Base-by-base conservation (phyloP, 1,140 invertebrate genomes). In the Apolygus lucorum region DNA sequence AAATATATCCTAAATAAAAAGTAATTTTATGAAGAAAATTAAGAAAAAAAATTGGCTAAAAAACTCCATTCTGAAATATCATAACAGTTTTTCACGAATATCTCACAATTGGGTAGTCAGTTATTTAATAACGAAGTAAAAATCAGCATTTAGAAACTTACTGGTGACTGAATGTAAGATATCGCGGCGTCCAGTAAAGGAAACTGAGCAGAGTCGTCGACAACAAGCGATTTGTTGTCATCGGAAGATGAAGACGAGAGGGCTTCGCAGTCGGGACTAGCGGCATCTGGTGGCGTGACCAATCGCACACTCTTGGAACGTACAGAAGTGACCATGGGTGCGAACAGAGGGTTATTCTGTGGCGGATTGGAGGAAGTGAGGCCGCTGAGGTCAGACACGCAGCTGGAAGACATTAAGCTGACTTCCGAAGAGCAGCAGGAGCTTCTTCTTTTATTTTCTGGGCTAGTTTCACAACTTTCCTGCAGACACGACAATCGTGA, bases 131-230 rank as follows among this genome's bases (percentile, higher is more conserved):
- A n/a, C n/a, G n/a, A n/a, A n/a, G n/a, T n/a, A n/a, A n/a, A n/a
- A n/a, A n/a, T n/a, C n/a, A n/a, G n/a, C n/a, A n/a, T n/a, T n/a
- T n/a, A n/a, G n/a, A n/a, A n/a, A 42, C 67, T 72, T 75, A 87
- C 87, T 25, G 87, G 85, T 79, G 85, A 88, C 73, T 86, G 82
- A 63, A 88, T 79, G 75, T 88, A 86, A 65, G 83, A 84, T 68
- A 88, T 78, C 71, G 88, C 74, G 14, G 87, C 77, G 78, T 87
- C 86, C 67, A 88, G 78, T 49, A 89, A 76, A 26, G 69, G 68
- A 24, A 70, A 72, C 28, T 59, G 28, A 2, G 67, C 49, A 26
- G 63, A 66, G 28, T 29, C 62, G 25, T 66, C 69, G 14, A 49
- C 59, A 67, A 28, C 63, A 14, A 67, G 21, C 52, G 72, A 72